Base-by-base conservation (phyloP, 2,888 invertebrate species). In the Ecliptopera silaceata region DNA sequence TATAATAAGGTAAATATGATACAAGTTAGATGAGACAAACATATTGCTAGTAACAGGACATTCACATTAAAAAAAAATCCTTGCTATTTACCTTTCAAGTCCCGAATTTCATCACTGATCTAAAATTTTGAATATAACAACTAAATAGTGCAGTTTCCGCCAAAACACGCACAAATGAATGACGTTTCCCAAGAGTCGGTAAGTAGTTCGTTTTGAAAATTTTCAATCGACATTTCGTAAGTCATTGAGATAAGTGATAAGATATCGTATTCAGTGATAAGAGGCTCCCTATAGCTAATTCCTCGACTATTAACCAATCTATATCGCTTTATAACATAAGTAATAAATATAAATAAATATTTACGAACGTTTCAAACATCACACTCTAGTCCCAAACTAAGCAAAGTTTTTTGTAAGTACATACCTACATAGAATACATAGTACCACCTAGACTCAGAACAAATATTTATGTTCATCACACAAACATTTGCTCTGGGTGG, bases 171-270 rank as follows among this genome's bases (percentile, higher is more conserved):
- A 34, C 32, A 32, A 22, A 42, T 13, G 42, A 42, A 48, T 31
- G 18, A 46, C n/a, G 41, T 47, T 17, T 22, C 5, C 29, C 13
- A 41, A 13, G 31, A 31, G 6, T 49, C 18, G 5, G 48, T 42
- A 13, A 8, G 8, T 31, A 17, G 29, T 38, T 38, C 11, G 36
- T 38, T 44, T 50, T 39, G 15, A 22, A 41, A 44, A 29, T 41
- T 39, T 41, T 15, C 45, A 56, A 47, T 43, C 22, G 18, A 29
- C 29, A 13, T 41, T 39, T 20, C 34, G 42, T 26, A 50, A 46
- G 50, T 59, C 38, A 42, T 50, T 50, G 22, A 54, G 59, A 59
- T 54, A 54, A 47, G 36, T 39, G 34, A 56, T 59, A 59, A 42
- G 58, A 4, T 59, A 54, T 54, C 45, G 34, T 22, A 18, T 20